A percentile compares a stretch with the other conserved stretches of the same genome.
Conservation (phyloP, 2,888 invertebrate genomes). For the Ectemnius continuus region DNA sequence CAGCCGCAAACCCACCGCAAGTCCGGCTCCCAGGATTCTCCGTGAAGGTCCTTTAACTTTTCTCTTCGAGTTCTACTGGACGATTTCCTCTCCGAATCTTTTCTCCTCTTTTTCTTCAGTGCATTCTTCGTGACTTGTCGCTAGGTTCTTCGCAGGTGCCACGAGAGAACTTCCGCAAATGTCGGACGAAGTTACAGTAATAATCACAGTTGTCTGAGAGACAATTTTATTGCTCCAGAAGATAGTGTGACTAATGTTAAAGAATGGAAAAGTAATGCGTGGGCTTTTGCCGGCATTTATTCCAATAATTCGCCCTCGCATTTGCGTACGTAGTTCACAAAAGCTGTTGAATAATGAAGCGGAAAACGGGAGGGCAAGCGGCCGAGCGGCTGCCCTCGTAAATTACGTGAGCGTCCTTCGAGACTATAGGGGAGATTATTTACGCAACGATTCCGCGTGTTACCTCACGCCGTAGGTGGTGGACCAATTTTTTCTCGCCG, state of each 20-base stretch:
- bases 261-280: no score
- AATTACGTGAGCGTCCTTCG: constrained; percentile 44
- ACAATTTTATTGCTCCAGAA: no score
- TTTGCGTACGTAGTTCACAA: constrained; percentile 14
- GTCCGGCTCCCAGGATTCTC: constrained; percentile 6
- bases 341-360: constrained; percentile 44
- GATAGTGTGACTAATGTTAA: no score
- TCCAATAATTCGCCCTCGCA: no score
- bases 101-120: constrained; percentile 18
- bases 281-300: no score
- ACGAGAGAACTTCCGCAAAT: background rate
- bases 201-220: no score
- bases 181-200: no score
- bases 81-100: constrained; percentile 13
- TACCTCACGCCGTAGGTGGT: constrained; percentile 29
- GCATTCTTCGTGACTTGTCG: constrained; percentile 26
- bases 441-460: constrained; percentile 26
- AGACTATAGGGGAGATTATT: constrained; percentile 37
- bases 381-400: constrained; percentile 16
- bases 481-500: constrained; percentile 36
- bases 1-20: constrained; percentile 43
- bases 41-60: constrained; percentile 31
- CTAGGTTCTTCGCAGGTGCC: constrained; percentile 10
- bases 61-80: constrained; percentile 31
- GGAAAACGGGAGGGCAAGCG: constrained; percentile 34